Evolutionary conservation across 2,113 vertebrate genomes (phyloP).

Genomic region (Pelvicachromis taeniatus): DNA sequence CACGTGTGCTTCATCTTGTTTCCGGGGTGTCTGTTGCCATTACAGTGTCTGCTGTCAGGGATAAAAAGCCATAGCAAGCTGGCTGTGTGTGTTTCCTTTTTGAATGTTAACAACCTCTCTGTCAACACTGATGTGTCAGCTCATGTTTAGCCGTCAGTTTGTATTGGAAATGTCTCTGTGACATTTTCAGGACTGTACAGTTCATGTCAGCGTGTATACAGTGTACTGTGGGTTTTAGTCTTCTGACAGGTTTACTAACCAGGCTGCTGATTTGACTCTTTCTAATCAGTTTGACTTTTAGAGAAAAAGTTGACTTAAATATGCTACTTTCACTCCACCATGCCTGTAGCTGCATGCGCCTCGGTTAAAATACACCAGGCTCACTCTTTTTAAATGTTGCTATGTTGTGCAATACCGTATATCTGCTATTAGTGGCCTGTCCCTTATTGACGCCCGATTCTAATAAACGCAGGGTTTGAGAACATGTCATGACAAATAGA

Average conservation of each 20-base stretch:
- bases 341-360: neutral
- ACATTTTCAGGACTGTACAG: neutral
- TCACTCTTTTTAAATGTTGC: neutral
- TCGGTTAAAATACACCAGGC: neutral
- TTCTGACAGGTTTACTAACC: neutral
- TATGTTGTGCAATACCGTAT: neutral
- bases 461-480: too few species aligned
- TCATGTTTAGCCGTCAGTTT: neutral
- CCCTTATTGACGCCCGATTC: too few species aligned
- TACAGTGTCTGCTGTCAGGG: conserved; percentile 1
- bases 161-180: neutral
- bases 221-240: conserved; percentile 7
- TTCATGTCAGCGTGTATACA: neutral
- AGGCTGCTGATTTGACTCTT: neutral
- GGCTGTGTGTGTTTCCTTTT: neutral
- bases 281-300: neutral
- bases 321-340: neutral
- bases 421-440: too few species aligned
- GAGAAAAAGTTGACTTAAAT: neutral
- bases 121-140: neutral
- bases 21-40: neutral
- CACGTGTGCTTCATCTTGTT: neutral
- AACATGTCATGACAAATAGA: too few species aligned
- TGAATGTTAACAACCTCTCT: neutral
- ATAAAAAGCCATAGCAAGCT: neutral